Evolutionary conservation across 1,140 invertebrate species (phyloP).

Genomic region (Aradophagus sp.): DNA sequence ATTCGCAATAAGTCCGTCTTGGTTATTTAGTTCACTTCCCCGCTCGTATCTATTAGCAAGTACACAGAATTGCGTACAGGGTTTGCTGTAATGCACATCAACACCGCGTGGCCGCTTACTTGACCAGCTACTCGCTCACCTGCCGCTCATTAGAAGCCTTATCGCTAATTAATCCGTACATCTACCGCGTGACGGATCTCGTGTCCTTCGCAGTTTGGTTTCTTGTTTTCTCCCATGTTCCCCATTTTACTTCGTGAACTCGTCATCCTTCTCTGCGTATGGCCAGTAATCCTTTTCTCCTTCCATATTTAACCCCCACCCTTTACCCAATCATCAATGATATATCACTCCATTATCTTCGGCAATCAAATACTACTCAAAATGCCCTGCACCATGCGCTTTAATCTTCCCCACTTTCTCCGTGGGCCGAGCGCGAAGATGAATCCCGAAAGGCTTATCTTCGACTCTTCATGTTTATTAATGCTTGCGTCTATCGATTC

Average conservation of each 20-base stretch:
- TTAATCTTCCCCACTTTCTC: too few relatives aligned
- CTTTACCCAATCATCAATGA: too few relatives aligned
- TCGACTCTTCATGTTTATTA: constrained; percentile 68
- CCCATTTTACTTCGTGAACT: constrained; percentile 57
- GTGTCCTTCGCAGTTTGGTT: constrained; percentile 70
- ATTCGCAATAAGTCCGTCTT: constrained; percentile 36
- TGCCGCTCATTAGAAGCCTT: constrained; percentile 75
- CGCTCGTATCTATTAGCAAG: constrained; percentile 55
- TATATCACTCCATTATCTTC: too few relatives aligned
- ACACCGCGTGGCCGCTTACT: constrained; percentile 55
- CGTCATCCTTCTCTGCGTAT: constrained; percentile 40
- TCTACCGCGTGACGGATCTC: constrained; percentile 72
- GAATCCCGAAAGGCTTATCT: constrained; percentile 33
- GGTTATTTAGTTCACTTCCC: constrained; percentile 48
- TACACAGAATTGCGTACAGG: constrained; percentile 45
- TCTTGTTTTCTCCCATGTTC: constrained; percentile 51
- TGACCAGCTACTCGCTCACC: constrained; percentile 64
- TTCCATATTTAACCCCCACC: too few relatives aligned
- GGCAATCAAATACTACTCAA: too few relatives aligned
- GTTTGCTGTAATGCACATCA: constrained; percentile 38
- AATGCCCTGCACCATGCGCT: too few relatives aligned
- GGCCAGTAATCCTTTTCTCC: constrained; percentile 23
- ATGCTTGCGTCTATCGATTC: constrained; percentile 65
- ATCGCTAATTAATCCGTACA: constrained; percentile 75
- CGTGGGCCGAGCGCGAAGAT: constrained; percentile 11